A percentile compares a stretch with the other conserved stretches of the same genome.
These are phyloP conservation scores for Aviceda subcristata DNA, from an alignment of 2,113 vertebrate genomes.

Conservation along the genomic window DNA sequence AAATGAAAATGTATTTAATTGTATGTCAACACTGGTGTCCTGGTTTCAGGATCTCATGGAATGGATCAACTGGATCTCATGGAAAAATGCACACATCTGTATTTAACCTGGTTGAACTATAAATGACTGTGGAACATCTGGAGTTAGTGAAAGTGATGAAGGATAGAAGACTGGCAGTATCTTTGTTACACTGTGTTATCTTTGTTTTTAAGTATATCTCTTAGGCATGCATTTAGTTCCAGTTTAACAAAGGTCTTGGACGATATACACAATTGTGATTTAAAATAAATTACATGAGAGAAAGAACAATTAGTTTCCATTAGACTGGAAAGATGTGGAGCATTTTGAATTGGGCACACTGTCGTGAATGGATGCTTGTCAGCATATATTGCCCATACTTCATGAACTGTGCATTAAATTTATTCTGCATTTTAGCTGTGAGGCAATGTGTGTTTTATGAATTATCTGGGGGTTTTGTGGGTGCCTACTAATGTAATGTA, in stretches of 20 bases:
- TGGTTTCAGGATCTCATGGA: not conserved
- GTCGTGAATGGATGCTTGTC: not conserved
- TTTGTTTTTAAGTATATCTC: too few species aligned
- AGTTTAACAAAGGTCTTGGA: not conserved
- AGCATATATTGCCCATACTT: not conserved
- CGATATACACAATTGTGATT: not conserved
- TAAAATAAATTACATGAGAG: not conserved
- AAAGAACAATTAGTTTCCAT: not conserved
- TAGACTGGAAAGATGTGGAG: not conserved
- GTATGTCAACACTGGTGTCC: not conserved
- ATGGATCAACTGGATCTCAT: not conserved
- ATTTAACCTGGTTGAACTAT: not conserved
- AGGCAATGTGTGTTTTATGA: not conserved
- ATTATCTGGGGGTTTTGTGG: not conserved
- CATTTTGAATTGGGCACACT: not conserved
- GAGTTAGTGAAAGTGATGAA: constrained; percentile 21
- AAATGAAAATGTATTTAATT: not conserved
- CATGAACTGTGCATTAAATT: not conserved
- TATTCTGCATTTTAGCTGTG: not conserved
- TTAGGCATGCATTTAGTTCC: not conserved
- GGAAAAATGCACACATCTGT: not conserved
- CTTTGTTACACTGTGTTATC: too few species aligned
- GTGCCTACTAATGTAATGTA: not conserved
- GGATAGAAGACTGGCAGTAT: not conserved
- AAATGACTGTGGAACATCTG: constrained; percentile 42